Conservation (phyloP, 2,113 vertebrate species). For the Bos javanicus region DNA sequence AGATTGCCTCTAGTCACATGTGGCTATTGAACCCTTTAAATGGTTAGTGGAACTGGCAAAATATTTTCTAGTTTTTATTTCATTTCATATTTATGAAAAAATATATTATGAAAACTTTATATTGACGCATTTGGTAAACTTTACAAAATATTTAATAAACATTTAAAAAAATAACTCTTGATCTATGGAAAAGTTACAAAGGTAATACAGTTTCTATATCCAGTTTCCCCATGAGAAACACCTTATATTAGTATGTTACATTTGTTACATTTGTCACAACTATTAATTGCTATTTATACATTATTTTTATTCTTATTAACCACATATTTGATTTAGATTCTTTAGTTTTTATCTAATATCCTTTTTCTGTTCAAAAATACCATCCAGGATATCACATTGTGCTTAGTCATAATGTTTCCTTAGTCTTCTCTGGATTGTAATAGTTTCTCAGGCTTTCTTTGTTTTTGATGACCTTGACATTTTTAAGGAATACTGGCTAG, state of each 20-base stretch:
- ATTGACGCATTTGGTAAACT: neutral
- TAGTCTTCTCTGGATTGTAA: neutral
- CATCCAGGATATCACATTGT: neutral
- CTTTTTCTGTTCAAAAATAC: neutral
- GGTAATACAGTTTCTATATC: neutral
- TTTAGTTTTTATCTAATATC: neutral
- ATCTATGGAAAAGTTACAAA: neutral
- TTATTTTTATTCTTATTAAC: neutral
- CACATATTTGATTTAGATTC: neutral
- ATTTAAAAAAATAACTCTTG: neutral
- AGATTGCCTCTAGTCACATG: neutral
- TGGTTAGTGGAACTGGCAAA: neutral
- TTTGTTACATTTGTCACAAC: neutral
- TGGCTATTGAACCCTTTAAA: neutral
- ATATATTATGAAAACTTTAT: neutral
- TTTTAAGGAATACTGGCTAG: neutral
- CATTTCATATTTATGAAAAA: neutral
- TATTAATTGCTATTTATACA: neutral
- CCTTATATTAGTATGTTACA: neutral
- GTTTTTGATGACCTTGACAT: neutral
- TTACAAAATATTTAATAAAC: neutral
- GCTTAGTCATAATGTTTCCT: neutral
- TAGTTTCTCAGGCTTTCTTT: neutral
- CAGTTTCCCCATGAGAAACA: neutral
- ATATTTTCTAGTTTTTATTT: neutral